Evolutionary conservation across 2,888 invertebrate species (phyloP).

Genomic region (Schizaphis graminum): DNA sequence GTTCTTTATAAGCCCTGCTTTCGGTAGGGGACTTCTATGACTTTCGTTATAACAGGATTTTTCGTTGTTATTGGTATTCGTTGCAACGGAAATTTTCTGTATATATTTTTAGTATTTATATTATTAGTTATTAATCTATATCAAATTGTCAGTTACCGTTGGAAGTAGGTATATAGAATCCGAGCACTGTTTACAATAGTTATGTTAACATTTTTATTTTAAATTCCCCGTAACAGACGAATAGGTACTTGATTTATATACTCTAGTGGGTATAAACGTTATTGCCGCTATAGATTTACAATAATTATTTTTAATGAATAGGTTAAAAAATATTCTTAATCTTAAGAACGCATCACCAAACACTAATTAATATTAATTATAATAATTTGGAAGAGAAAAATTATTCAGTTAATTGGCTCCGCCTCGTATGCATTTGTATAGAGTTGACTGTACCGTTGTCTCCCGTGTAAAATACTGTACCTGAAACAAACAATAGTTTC

Average conservation of each 20-base stretch:
- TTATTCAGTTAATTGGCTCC: slow-evolving; percentile 9
- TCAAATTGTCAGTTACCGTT: not conserved
- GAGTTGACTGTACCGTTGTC: not conserved
- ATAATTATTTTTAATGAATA: slow-evolving; percentile 30
- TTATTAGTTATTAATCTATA: not conserved
- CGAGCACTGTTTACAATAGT: not conserved
- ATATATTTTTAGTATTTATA: too few species aligned
- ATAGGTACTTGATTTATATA: not conserved
- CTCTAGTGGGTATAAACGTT: not conserved
- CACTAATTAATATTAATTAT: slow-evolving; percentile 56
- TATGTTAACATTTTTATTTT: not conserved
- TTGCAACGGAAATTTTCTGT: too few species aligned
- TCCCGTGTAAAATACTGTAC: slow-evolving; percentile 1
- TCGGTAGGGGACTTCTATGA: too few species aligned
- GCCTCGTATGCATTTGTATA: not conserved
- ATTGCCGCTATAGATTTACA: slow-evolving; percentile 18
- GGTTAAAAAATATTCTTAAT: slow-evolving; percentile 47
- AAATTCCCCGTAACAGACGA: not conserved
- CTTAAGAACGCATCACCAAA: slow-evolving; percentile 47
- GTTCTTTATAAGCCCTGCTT: too few species aligned
- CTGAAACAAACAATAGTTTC: slow-evolving; percentile 29
- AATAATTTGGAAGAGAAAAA: slow-evolving; percentile 49
- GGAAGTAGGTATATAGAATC: not conserved
- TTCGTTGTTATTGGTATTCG: too few species aligned
- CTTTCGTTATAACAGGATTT: too few species aligned